These are phyloP conservation scores for Drosophila rellima DNA, from an alignment of 2,888 invertebrate species.

Conservation along the genomic window DNA sequence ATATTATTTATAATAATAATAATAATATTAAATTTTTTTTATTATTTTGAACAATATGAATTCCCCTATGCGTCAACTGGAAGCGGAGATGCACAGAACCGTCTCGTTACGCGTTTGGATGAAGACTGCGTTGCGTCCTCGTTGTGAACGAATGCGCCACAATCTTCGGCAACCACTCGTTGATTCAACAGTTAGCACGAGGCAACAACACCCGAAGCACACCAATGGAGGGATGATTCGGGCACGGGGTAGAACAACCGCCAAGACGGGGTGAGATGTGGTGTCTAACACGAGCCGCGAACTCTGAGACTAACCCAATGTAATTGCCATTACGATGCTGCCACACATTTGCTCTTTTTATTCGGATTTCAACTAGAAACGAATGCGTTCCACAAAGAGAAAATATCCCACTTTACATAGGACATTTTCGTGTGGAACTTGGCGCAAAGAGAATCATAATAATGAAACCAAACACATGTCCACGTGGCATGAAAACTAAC, in stretches of 20 bases:
- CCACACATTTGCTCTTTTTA: slow-evolving; percentile 50
- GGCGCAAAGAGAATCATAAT: slow-evolving; percentile 3
- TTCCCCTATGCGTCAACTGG: slow-evolving; percentile 21
- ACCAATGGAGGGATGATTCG: slow-evolving; percentile 19
- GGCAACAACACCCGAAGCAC: slow-evolving; percentile 32
- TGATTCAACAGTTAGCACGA: slow-evolving; percentile 77
- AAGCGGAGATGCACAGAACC: slow-evolving; percentile 65
- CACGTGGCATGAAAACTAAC: slow-evolving; percentile 7
- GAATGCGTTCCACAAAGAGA: slow-evolving; percentile 51
- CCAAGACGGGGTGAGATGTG: slow-evolving; percentile 14
- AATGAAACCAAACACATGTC: background rate
- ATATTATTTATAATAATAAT: slow-evolving; percentile 6
- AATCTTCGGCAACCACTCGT: slow-evolving; percentile 76
- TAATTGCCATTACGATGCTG: slow-evolving; percentile 73
- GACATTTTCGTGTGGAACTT: slow-evolving; percentile 30
- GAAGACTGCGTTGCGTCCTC: slow-evolving; percentile 66
- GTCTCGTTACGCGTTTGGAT: slow-evolving; percentile 75
- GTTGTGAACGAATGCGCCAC: slow-evolving; percentile 49
- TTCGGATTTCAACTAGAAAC: slow-evolving; percentile 29
- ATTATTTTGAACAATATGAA: slow-evolving; percentile 15
- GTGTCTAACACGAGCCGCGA: slow-evolving; percentile 55
- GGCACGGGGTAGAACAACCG: slow-evolving; percentile 5
- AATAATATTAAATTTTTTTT: too few relatives aligned
- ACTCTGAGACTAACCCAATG: slow-evolving; percentile 68
- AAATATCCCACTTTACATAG: slow-evolving; percentile 32